Evolutionary conservation across 2,113 vertebrate species (phyloP), one percentile per base, ranked within the genome.

Genomic region (Chrysemys picta): DNA sequence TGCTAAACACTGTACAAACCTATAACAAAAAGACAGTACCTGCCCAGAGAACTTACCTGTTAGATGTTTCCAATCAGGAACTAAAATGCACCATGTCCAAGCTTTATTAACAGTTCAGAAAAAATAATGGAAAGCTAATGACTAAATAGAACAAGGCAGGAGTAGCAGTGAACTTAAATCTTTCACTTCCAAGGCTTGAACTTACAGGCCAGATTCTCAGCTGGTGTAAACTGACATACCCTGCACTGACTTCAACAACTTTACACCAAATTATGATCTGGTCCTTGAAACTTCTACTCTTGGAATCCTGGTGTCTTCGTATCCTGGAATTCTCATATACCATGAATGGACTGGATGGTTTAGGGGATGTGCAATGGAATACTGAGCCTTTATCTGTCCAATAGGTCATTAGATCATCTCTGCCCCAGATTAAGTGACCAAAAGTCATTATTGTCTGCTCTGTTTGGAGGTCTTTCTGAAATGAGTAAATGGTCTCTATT

Each of bases 161-260:
- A 42, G 0, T 0, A 53, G 49, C 38, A 94, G 62, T 0, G 1
- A 49, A 82, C 12, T 42, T 0, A 0, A 17, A 22, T 22, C 22
- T 86, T 53, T 56, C 14, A 2, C 3, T 1, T 65, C 38, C 5
- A 72, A 72, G n/a, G n/a, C n/a, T 72, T 72, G 65, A 72, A 72
- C 6, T 21, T 72, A 38, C 19, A 72, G n/a, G n/a, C 19, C n/a
- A 38, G n/a, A 22, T 38, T 38, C 35, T 72, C n/a, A 72, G n/a
- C 17, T 72, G 19, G 35, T 38, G 65, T 38, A 38, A 72, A 38
- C n/a, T 72, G 65, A 38, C 65, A 72, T 72, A 38, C n/a, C 8
- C 19, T 72, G n/a, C n/a, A 72, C 16, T 72, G n/a, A 38, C 65
- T 38, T 72, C 65, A 69, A 16, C 65, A 69, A 69, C 35, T n/a